phyloP scores from a whole-genome alignment of 2,888 invertebrate species.

The Macaria notata region DNA sequence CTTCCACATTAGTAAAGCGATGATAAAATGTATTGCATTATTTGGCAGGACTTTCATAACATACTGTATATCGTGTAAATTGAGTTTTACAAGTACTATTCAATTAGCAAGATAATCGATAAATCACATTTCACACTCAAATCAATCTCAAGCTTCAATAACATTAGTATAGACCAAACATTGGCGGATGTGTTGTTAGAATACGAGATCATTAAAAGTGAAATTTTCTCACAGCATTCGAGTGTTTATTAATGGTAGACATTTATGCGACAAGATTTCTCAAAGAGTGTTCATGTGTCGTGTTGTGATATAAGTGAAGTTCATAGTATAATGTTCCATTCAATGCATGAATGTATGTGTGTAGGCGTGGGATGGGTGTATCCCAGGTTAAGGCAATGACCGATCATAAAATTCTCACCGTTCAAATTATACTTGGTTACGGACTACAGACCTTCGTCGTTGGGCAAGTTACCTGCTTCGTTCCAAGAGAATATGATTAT shows the following conservation, averaged over 20 bases:
- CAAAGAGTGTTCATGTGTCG: not conserved
- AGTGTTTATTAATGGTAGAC: conserved; percentile 5
- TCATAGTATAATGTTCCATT: not conserved
- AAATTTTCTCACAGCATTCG: conserved; percentile 13
- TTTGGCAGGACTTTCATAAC: too few species aligned
- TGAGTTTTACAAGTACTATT: too few species aligned
- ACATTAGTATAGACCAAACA: too few species aligned
- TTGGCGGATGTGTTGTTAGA: not conserved
- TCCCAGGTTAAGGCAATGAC: not conserved
- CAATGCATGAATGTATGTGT: not conserved
- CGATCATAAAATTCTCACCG: not conserved
- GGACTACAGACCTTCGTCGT: not conserved
- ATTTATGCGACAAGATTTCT: not conserved
- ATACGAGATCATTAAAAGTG: not conserved
- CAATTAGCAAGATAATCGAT: too few species aligned
- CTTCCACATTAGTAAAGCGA: too few species aligned
- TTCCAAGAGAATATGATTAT: too few species aligned
- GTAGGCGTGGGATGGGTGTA: conserved; percentile 1
- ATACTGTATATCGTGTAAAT: too few species aligned
- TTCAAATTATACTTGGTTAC: not conserved
- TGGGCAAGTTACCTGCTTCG: too few species aligned
- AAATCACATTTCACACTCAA: too few species aligned
- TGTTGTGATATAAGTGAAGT: not conserved
- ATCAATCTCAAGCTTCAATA: too few species aligned
- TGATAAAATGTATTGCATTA: too few species aligned